Percentiles rank a stretch among this genome's conserved stretches.
Conservation (phyloP, 2,888 invertebrate species). For the Malthinus flaveolus region DNA sequence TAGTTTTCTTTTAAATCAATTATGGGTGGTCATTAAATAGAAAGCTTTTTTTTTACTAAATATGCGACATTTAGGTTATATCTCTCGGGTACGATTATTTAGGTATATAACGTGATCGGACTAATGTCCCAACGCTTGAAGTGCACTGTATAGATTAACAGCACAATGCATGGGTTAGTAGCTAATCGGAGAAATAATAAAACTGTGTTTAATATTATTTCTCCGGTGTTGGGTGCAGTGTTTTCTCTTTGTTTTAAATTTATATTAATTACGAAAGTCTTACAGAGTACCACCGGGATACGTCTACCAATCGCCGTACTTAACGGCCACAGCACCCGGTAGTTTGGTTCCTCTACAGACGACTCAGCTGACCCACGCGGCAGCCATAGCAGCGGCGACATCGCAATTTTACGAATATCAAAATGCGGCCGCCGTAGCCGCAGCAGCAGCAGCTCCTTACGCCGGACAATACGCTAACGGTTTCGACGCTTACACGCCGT, state of each 20-base stretch:
- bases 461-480: slow-evolving; percentile 72
- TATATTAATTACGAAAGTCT: slow-evolving; percentile 10
- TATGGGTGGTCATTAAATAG: slow-evolving; percentile 25
- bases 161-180: slow-evolving; percentile 38
- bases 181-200: slow-evolving; percentile 35
- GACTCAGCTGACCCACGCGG: slow-evolving; percentile 70
- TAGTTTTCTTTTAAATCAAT: slow-evolving; percentile 9
- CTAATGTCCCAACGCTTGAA: slow-evolving; percentile 34
- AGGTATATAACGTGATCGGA: slow-evolving; percentile 26
- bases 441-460: slow-evolving; percentile 70
- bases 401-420: slow-evolving; percentile 84
- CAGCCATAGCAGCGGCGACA: slow-evolving; percentile 76
- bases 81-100: slow-evolving; percentile 32
- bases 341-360: slow-evolving; percentile 70
- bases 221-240: slow-evolving; percentile 54
- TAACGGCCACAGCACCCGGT: slow-evolving; percentile 65
- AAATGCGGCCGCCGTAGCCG: slow-evolving; percentile 67
- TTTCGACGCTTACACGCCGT: slow-evolving; percentile 70
- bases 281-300: slow-evolving; percentile 62
- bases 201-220: slow-evolving; percentile 35
- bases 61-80: slow-evolving; percentile 16
- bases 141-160: slow-evolving; percentile 38
- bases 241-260: slow-evolving; percentile 20
- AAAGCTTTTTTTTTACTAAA: slow-evolving; percentile 21
- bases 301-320: slow-evolving; percentile 74